Base-by-base conservation (phyloP, 1,140 invertebrate species). In the Bombus vancouverensis region DNA sequence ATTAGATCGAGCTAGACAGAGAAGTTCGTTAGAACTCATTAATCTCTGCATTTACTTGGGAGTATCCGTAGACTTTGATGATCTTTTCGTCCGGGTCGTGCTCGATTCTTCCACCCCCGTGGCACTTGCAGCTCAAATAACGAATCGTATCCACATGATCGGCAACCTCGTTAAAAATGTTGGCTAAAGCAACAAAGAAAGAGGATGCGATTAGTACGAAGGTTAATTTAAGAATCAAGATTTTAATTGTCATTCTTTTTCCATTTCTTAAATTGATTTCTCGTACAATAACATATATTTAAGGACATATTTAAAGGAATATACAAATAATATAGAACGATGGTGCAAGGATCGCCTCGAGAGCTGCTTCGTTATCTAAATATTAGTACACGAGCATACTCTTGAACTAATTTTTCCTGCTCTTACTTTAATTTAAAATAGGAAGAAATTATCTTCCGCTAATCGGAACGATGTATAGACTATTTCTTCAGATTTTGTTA, bases 11-110 rank as follows among this genome's bases (percentile, higher is more conserved):
- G 12, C 12, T 32, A 57, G 9, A 2, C n/a, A 37, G 53, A 5
- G 2, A 25, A 4, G 44, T 37, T 83, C 22, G n/a, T 57, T 68
- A 53, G 22, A 12, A 25, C 12, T 37, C 28, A 2, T 72, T 59
- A 87, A 79, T 81, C 59, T 15, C 2, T 34, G 15, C 5, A 78
- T 87, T 93, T 93, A 97, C 97, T 95, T 98, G 97, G 34, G 98
- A 99, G 93, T 98, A 98, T 77, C 98, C 98, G 95, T 98, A 98
- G 86, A 99, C 97, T 90, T 97, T 96, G 73, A 99, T 96, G 76
- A 95, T 96, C 92, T 98, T 98, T n/a, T 96, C 95, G 5, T 95
- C 95, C 2, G 97, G 93, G 66, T 98, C 96, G 93, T 98, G 98
- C 37, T 97, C 95, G 89, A 99, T 98, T 90, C 98, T 96, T 32